phyloP scores from a whole-genome alignment of 2,888 invertebrate genomes.

The Spisula subtruncata region DNA sequence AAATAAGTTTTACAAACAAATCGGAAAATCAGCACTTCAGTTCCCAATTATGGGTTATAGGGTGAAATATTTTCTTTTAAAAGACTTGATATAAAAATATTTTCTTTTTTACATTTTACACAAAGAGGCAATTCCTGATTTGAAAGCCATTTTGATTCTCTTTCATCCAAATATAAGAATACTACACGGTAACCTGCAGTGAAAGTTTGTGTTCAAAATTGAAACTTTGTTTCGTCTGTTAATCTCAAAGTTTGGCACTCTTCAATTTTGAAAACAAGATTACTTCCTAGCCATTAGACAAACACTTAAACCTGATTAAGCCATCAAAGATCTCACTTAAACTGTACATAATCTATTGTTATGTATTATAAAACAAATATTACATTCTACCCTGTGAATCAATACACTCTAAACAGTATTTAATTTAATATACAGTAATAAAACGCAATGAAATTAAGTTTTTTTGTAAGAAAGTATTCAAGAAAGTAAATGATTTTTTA shows the following conservation, averaged over 20 bases:
- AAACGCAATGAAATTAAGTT: not conserved
- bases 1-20: not conserved
- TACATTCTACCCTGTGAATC: not conserved
- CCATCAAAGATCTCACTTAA: slow-evolving; percentile 4
- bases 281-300: slow-evolving; percentile 40
- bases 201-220: not conserved
- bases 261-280: slow-evolving; percentile 38
- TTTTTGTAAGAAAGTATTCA: not conserved
- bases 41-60: not conserved
- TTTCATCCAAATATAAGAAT: not conserved
- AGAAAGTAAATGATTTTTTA: not conserved
- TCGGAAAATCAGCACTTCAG: not conserved
- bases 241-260: slow-evolving; percentile 44
- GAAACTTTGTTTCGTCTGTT: not conserved
- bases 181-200: not conserved
- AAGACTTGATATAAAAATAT: not conserved
- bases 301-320: slow-evolving; percentile 41
- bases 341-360: not conserved
- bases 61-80: slow-evolving; percentile 1
- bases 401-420: not conserved
- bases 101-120: not conserved
- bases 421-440: not conserved
- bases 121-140: not conserved
- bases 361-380: not conserved
- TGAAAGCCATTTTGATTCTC: not conserved